Conservation (phyloP, 2,113 vertebrate species). For the Leiothrix lutea region DNA sequence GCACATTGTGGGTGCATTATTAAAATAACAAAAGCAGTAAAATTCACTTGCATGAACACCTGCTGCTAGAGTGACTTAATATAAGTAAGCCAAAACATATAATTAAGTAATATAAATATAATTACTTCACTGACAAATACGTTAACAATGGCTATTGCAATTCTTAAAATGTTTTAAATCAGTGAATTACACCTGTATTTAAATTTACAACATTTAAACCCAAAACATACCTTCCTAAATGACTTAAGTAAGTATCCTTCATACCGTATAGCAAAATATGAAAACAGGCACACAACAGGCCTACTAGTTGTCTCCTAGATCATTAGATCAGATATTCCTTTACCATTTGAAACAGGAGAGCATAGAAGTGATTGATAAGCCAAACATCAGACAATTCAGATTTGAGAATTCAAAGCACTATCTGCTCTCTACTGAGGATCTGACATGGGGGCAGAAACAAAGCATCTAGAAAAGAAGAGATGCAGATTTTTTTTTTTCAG, state of each 20-base stretch:
- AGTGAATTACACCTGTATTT: background rate
- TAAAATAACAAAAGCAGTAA: constrained; percentile 62
- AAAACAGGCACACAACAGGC: background rate
- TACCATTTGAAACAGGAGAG: background rate
- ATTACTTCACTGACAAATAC: background rate
- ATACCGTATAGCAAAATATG: background rate
- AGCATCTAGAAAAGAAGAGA: background rate
- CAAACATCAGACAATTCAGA: background rate
- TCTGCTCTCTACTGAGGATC: background rate
- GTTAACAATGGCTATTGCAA: background rate
- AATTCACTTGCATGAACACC: constrained; percentile 53
- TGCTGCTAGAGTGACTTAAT: constrained; percentile 40
- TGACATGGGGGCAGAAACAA: background rate
- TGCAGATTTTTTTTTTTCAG: background rate
- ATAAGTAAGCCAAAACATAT: constrained; percentile 28
- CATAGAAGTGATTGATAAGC: background rate
- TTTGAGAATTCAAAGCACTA: background rate
- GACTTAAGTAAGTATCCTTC: background rate
- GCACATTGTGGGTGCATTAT: constrained; percentile 29
- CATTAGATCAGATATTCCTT: background rate
- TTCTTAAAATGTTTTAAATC: background rate
- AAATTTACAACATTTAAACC: background rate
- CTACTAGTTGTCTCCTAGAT: background rate
- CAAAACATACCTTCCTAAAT: background rate
- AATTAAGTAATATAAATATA: constrained; percentile 33